phyloP scores from a whole-genome alignment of 2,888 invertebrate genomes.

The Mesochorus sp. region DNA sequence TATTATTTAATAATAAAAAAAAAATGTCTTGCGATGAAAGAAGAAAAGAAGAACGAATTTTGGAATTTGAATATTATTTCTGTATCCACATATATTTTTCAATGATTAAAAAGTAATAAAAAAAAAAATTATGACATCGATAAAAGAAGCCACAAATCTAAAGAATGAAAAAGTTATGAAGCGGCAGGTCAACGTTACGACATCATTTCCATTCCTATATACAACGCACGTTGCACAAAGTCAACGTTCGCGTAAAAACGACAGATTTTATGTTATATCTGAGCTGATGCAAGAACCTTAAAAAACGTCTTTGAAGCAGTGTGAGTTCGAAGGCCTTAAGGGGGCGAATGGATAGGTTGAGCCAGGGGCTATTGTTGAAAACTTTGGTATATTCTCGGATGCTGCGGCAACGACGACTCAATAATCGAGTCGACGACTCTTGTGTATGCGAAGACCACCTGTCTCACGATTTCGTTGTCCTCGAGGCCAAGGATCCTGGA shows the following conservation, averaged over 20 bases:
- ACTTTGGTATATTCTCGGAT: constrained; percentile 25
- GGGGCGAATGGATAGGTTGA: neutral
- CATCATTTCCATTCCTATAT: no score
- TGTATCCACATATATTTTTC: no score
- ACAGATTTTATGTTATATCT: constrained; percentile 29
- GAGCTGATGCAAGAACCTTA: constrained; percentile 37
- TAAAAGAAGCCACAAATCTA: no score
- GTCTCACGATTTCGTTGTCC: constrained; percentile 53
- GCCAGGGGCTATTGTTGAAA: constrained; percentile 42
- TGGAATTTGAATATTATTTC: no score
- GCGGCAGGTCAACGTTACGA: no score
- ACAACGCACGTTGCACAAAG: constrained; percentile 34
- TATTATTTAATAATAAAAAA: no score
- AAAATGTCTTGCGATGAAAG: no score
- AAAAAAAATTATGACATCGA: no score
- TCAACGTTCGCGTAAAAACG: constrained; percentile 56
- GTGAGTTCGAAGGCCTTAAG: constrained; percentile 41
- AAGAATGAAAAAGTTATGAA: no score
- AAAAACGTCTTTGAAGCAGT: constrained; percentile 6
- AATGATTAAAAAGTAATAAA: no score
- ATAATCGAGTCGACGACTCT: constrained; percentile 43
- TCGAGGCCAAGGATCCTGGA: constrained; percentile 17
- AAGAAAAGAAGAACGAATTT: no score
- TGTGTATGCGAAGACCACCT: constrained; percentile 62
- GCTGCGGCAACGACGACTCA: constrained; percentile 46